Evolutionary conservation across 2,113 vertebrate species (phyloP).

Genomic region (Motacilla tschutschensis): DNA sequence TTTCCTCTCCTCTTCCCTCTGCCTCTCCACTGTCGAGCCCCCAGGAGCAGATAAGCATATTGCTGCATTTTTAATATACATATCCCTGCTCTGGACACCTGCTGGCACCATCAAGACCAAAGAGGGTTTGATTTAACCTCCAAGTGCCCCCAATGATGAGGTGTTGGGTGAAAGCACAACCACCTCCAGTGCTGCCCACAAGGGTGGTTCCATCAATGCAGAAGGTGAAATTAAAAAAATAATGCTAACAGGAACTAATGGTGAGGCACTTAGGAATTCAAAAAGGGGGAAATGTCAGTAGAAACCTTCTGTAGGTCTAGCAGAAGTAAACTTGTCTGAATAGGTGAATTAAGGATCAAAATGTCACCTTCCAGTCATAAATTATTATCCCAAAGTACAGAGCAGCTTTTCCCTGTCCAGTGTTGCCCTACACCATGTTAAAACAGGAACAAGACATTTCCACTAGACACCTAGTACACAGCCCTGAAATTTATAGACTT

Average conservation of each 20-base stretch:
- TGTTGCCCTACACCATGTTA: neutral
- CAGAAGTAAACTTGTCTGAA: neutral
- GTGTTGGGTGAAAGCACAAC: neutral
- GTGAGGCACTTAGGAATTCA: neutral
- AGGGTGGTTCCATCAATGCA: neutral
- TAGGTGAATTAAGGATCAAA: neutral
- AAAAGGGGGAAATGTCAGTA: neutral
- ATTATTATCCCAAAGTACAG: neutral
- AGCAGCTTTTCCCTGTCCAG: neutral
- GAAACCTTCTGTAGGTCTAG: neutral
- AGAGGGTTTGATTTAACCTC: neutral
- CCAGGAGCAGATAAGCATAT: neutral
- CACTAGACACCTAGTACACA: neutral
- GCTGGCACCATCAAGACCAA: neutral
- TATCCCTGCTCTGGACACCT: neutral
- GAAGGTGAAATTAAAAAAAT: neutral
- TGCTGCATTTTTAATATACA: neutral
- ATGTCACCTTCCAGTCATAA: neutral
- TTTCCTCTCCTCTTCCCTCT: neutral
- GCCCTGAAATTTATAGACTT: neutral
- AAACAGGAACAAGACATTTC: neutral
- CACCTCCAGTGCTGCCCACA: fast-evolving
- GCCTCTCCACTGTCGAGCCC: fast-evolving
- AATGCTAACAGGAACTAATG: neutral
- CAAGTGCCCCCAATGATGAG: fast-evolving